Evolutionary conservation across 1,140 invertebrate genomes (phyloP), one percentile per base, ranked within the genome.

Genomic region (Pogonomyrmex barbatus): DNA sequence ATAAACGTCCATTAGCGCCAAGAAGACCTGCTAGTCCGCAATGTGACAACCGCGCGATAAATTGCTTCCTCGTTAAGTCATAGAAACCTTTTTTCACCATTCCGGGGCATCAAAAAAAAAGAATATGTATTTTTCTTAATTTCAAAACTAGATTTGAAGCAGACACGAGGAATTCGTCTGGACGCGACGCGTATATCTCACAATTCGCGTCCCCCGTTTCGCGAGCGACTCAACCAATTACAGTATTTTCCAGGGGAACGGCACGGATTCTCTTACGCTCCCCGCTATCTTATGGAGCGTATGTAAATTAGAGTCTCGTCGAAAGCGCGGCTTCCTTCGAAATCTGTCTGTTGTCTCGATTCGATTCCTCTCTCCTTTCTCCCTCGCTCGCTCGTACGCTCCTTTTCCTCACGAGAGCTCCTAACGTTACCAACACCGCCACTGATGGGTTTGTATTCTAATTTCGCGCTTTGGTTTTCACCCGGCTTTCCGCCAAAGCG

Each of bases 221-320:
- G 33, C 77, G 47, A 89, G 89, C 91, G 90, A 90, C 90, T 91
- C 91, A 93, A 94, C 92, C 93, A 95, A 95, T 94, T 94, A 94
- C 92, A 93, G 90, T 93, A 94, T 93, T 95, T 95, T 95, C 93
- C 93, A 91, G 89, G 89, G 93, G 93, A 94, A 91, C 91, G 92
- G 86, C 79, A 90, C 91, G 75, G 88, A 90, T 92, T 92, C 88
- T 88, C 90, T 87, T 88, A 91, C 86, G 91, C 83, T 79, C 85
- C 39, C 81, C 68, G 68, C 89, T 87, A 89, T 92, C 91, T 91
- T 91, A 92, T 93, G 86, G 87, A 92, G 90, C 91, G 91, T 93
- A 93, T 94, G 94, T 94, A 93, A 93, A 94, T 94, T 92, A 93
- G 92, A 89, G 89, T 91, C 90, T 91, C 91, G 87, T 90, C 89